Base-by-base conservation (phyloP, 2,797 vertebrate genomes). In the Selene dorsalis region DNA sequence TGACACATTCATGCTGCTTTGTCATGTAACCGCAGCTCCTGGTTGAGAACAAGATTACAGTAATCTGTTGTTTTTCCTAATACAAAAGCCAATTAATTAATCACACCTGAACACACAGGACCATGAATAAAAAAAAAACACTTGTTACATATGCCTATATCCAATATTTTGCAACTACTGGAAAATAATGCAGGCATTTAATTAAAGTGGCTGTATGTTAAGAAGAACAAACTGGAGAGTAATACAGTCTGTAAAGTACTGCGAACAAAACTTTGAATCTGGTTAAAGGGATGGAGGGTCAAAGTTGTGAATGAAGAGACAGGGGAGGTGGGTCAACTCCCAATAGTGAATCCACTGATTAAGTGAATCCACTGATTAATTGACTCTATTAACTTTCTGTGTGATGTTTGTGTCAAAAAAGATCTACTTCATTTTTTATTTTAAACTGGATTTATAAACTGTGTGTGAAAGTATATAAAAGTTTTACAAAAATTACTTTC, bases 11-110 rank as follows among this genome's bases (percentile, higher is more conserved):
- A 64, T 30, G 39, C 47, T 76, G 47, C 63, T 69, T 71, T 78
- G 38, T 64, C 17, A 48, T 61, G 68, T 68, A 83, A 66, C 67
- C 22, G 63, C 65, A 56, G 70, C 71, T 69, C 35, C 62, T 45
- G 57, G 58, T 11, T 45, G 30, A 65, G 38, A 22, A 73, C 11
- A 67, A 68, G 73, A 91, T 87, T 86, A 88, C 20, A 4, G 35
- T 79, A 68, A 82, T 78, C 77, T 79, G 69, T 41, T 61, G 38
- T 82, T 72, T 68, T 82, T 75, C 59, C 28, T 30, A 48, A 65
- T 43, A 63, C 35, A 9, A 30, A 17, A 28, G 52, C 39, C 38
- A 41, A 3, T 41, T 65, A 38, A 73, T n/a, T n/a, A 10, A 45
- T 52, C 12, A n/a, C 30, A 60, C 43, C 35, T 60, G 35, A 68